Base-by-base conservation (phyloP, 2,888 invertebrate species). In the Eristalinus aeneus region DNA sequence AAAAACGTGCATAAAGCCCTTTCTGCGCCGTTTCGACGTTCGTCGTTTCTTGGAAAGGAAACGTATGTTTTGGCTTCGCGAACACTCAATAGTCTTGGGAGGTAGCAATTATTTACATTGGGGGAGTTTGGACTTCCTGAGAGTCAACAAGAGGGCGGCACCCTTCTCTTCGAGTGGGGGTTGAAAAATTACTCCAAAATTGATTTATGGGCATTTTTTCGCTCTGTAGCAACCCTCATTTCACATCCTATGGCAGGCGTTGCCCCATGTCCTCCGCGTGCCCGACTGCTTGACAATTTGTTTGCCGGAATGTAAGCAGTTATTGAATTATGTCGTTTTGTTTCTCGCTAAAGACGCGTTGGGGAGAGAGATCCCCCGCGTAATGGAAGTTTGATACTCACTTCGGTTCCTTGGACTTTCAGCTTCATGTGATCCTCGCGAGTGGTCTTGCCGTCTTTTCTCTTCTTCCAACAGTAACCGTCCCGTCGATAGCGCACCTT, bases 361-460 rank as follows among this genome's bases (percentile, higher is more conserved):
- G 27, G 27, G 27, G 27, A 5, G 27, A 5, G 27, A 27, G 27
- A 3, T 69, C 58, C 58, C 27, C 58, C 34, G 32, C 10, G 27
- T 65, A 23, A 46, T 23, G 39, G 39, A 2, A 2, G 22, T 20
- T 46, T 34, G 12, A n/a, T 71, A 90, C 94, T 94, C 89, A 97
- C 97, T 96, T 98, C 98, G 88, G 97, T 97, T 90, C 98, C 98
- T 94, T 98, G 97, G 91, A 98, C 98, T 95, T 99, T 99, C 88
- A 99, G 94, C 93, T 99, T 99, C 99, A 99, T 99, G 93, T 99
- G 99, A 94, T 99, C 99, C 93, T 99, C 99, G 90, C 99, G 94
- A 77, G 98, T 98, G 87, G 98, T 98, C 93, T 98, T 98, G 23
- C 99, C 99, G 92, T 99, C 99, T 93, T 98, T 98, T 89, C 99